Percentiles rank a stretch among this genome's conserved stretches.
Conservation (phyloP, 2,797 vertebrate species). For the Chiroxiphia lanceolata region DNA sequence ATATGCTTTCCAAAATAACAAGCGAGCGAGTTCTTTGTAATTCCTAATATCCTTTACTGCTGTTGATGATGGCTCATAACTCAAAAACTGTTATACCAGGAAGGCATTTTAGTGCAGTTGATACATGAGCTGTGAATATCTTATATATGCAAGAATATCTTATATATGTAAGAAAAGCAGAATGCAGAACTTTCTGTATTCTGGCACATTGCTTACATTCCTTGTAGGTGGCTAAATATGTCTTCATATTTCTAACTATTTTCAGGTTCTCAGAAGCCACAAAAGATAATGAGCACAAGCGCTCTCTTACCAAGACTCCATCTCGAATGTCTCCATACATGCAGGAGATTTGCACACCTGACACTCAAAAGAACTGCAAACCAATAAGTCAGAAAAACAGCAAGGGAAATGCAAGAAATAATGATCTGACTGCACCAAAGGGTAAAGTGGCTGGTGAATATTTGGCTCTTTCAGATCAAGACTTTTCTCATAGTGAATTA, state of each 20-base stretch:
- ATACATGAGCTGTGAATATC: neutral
- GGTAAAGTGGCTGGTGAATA: conserved; percentile 72
- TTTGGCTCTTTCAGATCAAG: neutral
- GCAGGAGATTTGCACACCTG: conserved; percentile 21
- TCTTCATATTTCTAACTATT: neutral
- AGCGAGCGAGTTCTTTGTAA: neutral
- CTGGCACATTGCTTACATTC: neutral
- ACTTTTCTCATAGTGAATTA: neutral
- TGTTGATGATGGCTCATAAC: neutral
- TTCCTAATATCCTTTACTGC: neutral
- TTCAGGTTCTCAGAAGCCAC: conserved; percentile 88
- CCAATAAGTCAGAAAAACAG: neutral
- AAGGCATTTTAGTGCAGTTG: neutral
- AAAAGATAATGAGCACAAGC: conserved; percentile 87
- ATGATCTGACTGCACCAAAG: neutral
- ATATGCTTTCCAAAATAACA: neutral
- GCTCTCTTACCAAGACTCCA: conserved; percentile 88
- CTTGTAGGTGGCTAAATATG: neutral
- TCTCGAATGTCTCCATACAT: conserved; percentile 81
- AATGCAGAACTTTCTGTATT: neutral
- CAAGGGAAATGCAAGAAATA: conserved; percentile 17
- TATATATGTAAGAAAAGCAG: neutral
- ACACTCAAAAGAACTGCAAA: conserved; percentile 43
- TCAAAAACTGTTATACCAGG: neutral
- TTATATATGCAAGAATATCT: neutral